Conservation (phyloP, 2,888 invertebrate species). For the Nudaria mundana region DNA sequence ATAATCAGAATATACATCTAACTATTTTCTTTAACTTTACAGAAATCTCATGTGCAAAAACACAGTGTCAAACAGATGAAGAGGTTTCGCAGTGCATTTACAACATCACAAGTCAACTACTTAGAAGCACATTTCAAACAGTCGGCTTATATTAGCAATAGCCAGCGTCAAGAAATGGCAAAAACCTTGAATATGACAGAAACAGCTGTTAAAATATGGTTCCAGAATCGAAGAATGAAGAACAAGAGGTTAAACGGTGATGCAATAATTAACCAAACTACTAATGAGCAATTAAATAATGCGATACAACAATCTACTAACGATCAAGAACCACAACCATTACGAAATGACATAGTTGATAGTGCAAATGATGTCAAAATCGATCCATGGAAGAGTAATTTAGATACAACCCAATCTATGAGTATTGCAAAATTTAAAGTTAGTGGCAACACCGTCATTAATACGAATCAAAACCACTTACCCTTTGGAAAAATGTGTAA, state of each 20-base stretch:
- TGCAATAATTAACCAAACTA: constrained; percentile 26
- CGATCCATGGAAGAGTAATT: too few relatives aligned
- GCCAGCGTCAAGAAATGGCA: constrained; percentile 85
- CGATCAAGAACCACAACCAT: constrained; percentile 18
- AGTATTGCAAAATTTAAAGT: too few relatives aligned
- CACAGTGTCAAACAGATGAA: too few relatives aligned
- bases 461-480: too few relatives aligned
- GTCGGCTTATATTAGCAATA: constrained; percentile 85
- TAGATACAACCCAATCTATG: too few relatives aligned
- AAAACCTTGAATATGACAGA: constrained; percentile 83
- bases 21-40: too few relatives aligned
- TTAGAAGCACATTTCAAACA: constrained; percentile 87
- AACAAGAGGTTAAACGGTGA: constrained; percentile 80
- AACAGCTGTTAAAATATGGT: constrained; percentile 91
- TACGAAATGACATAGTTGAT: neutral
- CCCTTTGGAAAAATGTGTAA: too few relatives aligned
- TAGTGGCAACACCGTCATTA: too few relatives aligned
- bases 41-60: too few relatives aligned
- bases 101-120: constrained; percentile 86
- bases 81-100: constrained; percentile 84
- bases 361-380: constrained; percentile 21
- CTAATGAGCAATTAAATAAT: constrained; percentile 22
- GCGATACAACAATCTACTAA: neutral
- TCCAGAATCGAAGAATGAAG: constrained; percentile 91
- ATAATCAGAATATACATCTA: too few relatives aligned